Evolutionary conservation across 2,888 invertebrate species (phyloP).

Genomic region (Mesorhabditis spiculigera): DNA sequence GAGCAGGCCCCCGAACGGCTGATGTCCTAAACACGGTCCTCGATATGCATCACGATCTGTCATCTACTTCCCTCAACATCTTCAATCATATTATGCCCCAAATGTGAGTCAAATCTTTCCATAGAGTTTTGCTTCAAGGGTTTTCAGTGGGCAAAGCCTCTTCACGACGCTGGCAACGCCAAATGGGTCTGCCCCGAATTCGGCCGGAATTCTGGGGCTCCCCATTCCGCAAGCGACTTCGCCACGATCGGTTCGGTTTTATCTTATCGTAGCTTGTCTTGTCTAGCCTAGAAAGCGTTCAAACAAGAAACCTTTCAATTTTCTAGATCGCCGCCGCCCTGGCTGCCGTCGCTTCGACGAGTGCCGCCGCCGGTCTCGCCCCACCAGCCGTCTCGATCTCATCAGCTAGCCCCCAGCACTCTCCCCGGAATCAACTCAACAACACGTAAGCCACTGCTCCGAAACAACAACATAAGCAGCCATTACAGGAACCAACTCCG

Average conservation of each 20-base stretch:
- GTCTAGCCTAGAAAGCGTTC: not conserved
- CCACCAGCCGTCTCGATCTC: constrained; percentile 17
- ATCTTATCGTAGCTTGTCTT: not conserved
- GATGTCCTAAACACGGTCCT: constrained; percentile 56
- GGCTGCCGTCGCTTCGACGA: constrained; percentile 20
- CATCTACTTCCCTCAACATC: constrained; percentile 21
- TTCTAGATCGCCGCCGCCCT: constrained; percentile 14
- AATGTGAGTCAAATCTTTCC: not conserved
- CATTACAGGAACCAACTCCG: not conserved
- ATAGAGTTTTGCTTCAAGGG: not conserved
- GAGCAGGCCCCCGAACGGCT: constrained; percentile 51
- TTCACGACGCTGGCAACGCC: constrained; percentile 17
- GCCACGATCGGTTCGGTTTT: not conserved
- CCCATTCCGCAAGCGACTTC: constrained; percentile 7
- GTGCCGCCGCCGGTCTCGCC: constrained; percentile 18
- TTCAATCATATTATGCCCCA: constrained; percentile 32
- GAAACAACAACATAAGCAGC: not conserved
- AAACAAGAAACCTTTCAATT: not conserved
- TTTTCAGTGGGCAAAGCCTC: not conserved
- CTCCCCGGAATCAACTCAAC: constrained; percentile 16
- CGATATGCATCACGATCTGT: constrained; percentile 48
- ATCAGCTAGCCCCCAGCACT: constrained; percentile 28
- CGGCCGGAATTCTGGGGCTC: constrained; percentile 31
- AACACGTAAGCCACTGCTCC: not conserved
- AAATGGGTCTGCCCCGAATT: constrained; percentile 38